Evolutionary conservation across 1,140 invertebrate species (phyloP), one percentile per base, ranked within the genome.

Genomic region (Hycleus cichorii): DNA sequence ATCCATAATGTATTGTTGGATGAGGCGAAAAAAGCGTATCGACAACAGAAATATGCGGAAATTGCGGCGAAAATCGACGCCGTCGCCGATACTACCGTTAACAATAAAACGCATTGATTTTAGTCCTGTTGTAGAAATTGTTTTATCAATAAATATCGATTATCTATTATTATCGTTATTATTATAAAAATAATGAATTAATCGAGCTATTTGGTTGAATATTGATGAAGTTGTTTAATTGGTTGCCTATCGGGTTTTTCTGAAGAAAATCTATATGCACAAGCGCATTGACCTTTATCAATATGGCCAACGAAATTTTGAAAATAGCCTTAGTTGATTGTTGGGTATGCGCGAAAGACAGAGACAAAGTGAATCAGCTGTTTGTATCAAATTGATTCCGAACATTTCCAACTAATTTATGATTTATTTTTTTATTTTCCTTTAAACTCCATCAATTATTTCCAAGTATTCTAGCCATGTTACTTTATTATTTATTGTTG

Each of bases 1-100:
- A 78, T 88, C 53, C 86, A 87, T 66, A 88, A 88, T 73, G 76
- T 88, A 18, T 65, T 88, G 5, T 71, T 88, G 51, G 84, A 87
- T 68, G 86, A 86, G 64, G 86, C 86, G n/a, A 84, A 81, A 69
- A 82, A 83, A 69, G 84, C 85, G 59, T 87, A 83, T 59, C 72
- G 72, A 59, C 48, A 57, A 18, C 53, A 69, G 58, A 73, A 73
- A 57, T 74, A 74, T 64, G 64, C 63, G 9, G 69, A 73, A 62
- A 69, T 74, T 60, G 72, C 69, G 39, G 63, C 63, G 7, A 70
- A 69, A 62, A 70, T 73, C 40, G 67, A 72, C 50, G 60, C 57
- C 10, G 64, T 46, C 4, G 61, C 62, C 38, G 44, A 57, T 46
- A 59, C 10, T 8, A 4, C 12, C 6, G 40, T 4, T 40, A 43